Percentiles rank a stretch among this genome's conserved stretches.
These are phyloP conservation scores for Poecilus cupreus DNA, from an alignment of 2,888 invertebrate genomes.

Conservation along the genomic window DNA sequence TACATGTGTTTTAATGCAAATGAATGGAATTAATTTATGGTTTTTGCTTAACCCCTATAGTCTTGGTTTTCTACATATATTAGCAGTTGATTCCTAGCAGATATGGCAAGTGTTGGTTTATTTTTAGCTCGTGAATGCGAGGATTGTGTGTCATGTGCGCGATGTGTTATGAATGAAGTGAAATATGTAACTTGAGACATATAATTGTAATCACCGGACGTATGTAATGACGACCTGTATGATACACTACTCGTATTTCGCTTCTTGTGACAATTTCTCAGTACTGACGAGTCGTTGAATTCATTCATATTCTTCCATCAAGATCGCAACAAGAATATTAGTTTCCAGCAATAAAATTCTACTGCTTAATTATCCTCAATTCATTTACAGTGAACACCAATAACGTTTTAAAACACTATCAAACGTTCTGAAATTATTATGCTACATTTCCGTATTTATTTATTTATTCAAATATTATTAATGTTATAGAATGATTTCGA, in stretches of 20 bases:
- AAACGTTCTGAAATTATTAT: too few relatives aligned
- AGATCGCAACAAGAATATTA: not conserved
- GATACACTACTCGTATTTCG: conserved; percentile 41
- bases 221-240: conserved; percentile 34
- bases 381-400: too few relatives aligned
- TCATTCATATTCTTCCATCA: conserved; percentile 10
- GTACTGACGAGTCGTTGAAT: not conserved
- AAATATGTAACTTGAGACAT: conserved; percentile 44
- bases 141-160: not conserved
- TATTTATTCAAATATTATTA: too few relatives aligned
- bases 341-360: too few relatives aligned
- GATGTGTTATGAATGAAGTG: conserved; percentile 48
- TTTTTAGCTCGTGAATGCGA: not conserved
- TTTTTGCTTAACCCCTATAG: conserved; percentile 12
- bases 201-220: conserved; percentile 55
- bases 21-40: conserved; percentile 6
- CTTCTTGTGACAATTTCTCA: conserved; percentile 36
- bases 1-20: conserved; percentile 10
- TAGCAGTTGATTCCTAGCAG: not conserved
- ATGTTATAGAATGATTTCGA: too few relatives aligned
- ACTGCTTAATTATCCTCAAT: too few relatives aligned
- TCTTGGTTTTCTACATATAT: not conserved
- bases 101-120: not conserved
- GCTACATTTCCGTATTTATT: too few relatives aligned
- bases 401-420: too few relatives aligned